Base-by-base conservation (phyloP, 2,113 vertebrate genomes). In the Eulemur rufifrons region DNA sequence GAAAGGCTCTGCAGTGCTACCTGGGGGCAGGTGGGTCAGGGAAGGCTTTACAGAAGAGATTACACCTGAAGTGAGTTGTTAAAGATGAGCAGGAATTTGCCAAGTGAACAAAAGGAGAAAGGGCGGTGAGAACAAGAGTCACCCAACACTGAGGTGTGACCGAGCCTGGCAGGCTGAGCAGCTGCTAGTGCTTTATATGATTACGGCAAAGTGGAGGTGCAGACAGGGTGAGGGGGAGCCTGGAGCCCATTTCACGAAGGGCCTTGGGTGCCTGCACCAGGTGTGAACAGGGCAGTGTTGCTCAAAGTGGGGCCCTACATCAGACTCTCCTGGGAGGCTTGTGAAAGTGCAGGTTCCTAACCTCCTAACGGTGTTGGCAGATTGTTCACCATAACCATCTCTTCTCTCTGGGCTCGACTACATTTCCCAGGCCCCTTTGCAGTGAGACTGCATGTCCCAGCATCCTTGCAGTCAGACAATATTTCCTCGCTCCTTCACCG, bases 361-460 rank as follows among this genome's bases (percentile, higher is more conserved):
- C 29, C 32, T 52, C 80, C 83, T 3, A 42, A 68, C 52, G 27
- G 89, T 34, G 29, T 25, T 2, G 3, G 54, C 82, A 73, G 66
- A 87, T 21, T 86, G 45, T 47, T 77, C 25, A 32, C 71, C 29
- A 39, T 73, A 32, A 86, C 29, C 34, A 3, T 47, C 68, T 80
- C 50, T 69, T 81, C 54, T 85, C 96, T n/a, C 21, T 63, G 64
- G 59, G n/a, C 14, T 80, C 18, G 63, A 73, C 89, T 91, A 61
- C 68, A 93, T 87, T 86, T 90, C 94, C 91, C 81, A 94, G 39
- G 25, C 5, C 80, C 52, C 56, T 88, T 82, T 83, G 92, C 34
- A 37, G 17, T 29, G 63, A n/a, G 17, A 29, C 82, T 93, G 8
- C 37, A 63, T 78, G 78, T 52, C 73, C n/a, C 66, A 92, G 61